phyloP scores from a whole-genome alignment of 2,797 vertebrate species.

The Cossypha dichroa region DNA sequence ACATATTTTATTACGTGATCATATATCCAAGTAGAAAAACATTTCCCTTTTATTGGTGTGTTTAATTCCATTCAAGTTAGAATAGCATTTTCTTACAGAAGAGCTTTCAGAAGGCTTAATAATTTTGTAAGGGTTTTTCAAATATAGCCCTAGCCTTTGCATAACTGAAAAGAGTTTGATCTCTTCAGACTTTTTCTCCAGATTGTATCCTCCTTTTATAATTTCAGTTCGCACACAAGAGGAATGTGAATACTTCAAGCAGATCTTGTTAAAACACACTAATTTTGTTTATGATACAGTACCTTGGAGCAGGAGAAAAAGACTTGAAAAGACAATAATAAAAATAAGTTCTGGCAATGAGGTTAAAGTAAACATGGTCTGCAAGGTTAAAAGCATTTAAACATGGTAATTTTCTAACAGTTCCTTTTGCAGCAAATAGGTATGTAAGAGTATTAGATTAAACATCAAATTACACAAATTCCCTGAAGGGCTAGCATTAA shows the following conservation, averaged over 20 bases:
- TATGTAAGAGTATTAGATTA: neutral
- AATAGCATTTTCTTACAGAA: neutral
- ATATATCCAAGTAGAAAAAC: neutral
- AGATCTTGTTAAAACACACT: neutral
- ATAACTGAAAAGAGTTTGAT: neutral
- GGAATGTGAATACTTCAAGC: neutral
- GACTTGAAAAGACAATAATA: neutral
- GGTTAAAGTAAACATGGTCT: neutral
- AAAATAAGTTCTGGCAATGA: conserved; percentile 8
- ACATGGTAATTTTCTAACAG: neutral
- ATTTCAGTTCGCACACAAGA: neutral
- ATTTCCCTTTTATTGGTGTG: neutral
- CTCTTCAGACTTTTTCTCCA: neutral
- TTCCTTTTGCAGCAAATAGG: neutral
- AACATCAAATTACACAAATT: neutral
- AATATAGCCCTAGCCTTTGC: neutral
- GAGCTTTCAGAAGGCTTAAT: neutral
- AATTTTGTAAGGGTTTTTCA: neutral
- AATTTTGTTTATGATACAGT: neutral
- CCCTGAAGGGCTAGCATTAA: neutral
- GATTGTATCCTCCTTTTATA: neutral
- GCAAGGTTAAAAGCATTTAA: neutral
- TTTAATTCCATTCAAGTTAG: neutral
- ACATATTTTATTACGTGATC: neutral
- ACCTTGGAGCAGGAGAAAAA: neutral